Conservation (phyloP, 2,797 vertebrate genomes). For the Helicolenus hilgendorfi region DNA sequence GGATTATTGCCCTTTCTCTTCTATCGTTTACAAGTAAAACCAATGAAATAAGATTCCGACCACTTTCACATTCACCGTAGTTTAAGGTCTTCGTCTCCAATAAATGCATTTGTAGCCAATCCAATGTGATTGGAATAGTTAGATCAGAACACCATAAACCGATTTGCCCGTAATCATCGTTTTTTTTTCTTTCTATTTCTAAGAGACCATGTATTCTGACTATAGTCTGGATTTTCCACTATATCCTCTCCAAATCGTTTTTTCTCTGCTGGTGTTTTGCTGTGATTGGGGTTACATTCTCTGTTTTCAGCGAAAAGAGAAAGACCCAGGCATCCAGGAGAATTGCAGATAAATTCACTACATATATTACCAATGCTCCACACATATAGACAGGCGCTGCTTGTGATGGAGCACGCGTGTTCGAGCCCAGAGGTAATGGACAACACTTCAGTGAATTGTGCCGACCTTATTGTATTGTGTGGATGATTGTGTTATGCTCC, state of each 20-base stretch:
- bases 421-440: constrained; percentile 86
- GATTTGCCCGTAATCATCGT: constrained; percentile 21
- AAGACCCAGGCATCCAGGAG: constrained; percentile 28
- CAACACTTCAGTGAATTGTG: constrained; percentile 90
- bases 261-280: constrained; percentile 25
- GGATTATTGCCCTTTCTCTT: not conserved
- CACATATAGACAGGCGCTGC: constrained; percentile 57
- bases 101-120: constrained; percentile 39
- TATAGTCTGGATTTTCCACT: not conserved
- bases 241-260: constrained; percentile 3
- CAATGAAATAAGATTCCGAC: constrained; percentile 24
- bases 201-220: not conserved
- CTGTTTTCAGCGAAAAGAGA: constrained; percentile 36
- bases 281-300: constrained; percentile 12
- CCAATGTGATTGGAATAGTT: constrained; percentile 65
- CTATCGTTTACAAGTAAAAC: constrained; percentile 39
- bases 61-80: constrained; percentile 32
- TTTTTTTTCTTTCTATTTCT: not conserved
- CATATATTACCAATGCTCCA: constrained; percentile 67
- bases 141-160: constrained; percentile 56
- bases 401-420: constrained; percentile 72
- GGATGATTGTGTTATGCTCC: constrained; percentile 91
- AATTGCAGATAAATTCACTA: constrained; percentile 61
- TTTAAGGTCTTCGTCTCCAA: constrained; percentile 41
- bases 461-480: constrained; percentile 91